These are phyloP conservation scores for Myopa tessellatipennis DNA, from an alignment of 2,888 invertebrate genomes.

Conservation along the genomic window DNA sequence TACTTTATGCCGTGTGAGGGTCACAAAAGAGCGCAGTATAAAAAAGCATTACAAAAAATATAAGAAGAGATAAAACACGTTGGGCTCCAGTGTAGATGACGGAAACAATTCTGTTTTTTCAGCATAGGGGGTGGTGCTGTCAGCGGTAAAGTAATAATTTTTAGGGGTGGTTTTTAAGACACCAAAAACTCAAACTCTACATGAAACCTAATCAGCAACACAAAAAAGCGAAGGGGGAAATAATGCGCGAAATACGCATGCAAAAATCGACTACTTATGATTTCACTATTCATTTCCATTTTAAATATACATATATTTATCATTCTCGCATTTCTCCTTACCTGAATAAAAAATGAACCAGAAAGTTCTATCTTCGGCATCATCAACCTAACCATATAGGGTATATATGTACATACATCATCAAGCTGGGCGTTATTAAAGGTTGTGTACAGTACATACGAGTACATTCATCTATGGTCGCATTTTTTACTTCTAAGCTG, in stretches of 20 bases:
- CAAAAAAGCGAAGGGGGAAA: background rate
- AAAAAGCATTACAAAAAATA: slow-evolving; percentile 27
- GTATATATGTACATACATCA: no score
- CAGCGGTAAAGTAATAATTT: slow-evolving; percentile 6
- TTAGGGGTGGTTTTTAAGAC: slow-evolving; percentile 36
- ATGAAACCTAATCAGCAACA: slow-evolving; percentile 12
- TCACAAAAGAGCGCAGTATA: slow-evolving; percentile 26
- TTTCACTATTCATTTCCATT: background rate
- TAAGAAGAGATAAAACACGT: slow-evolving; percentile 6
- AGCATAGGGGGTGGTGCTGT: slow-evolving; percentile 25
- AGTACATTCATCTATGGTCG: no score
- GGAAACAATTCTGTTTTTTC: slow-evolving; percentile 17
- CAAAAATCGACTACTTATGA: slow-evolving; percentile 10
- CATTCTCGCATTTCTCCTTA: no score
- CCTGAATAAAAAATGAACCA: no score
- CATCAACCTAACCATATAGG: no score
- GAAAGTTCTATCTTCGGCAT: no score
- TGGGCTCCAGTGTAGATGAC: slow-evolving; percentile 35
- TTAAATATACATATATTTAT: no score
- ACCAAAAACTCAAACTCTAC: slow-evolving; percentile 28
- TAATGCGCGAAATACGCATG: slow-evolving; percentile 12
- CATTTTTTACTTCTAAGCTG: no score
- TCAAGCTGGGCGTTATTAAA: no score
- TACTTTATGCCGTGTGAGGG: slow-evolving; percentile 34
- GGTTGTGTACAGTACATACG: no score